Conservation (phyloP, 2,113 vertebrate species). For the Cheirogaleus medius region DNA sequence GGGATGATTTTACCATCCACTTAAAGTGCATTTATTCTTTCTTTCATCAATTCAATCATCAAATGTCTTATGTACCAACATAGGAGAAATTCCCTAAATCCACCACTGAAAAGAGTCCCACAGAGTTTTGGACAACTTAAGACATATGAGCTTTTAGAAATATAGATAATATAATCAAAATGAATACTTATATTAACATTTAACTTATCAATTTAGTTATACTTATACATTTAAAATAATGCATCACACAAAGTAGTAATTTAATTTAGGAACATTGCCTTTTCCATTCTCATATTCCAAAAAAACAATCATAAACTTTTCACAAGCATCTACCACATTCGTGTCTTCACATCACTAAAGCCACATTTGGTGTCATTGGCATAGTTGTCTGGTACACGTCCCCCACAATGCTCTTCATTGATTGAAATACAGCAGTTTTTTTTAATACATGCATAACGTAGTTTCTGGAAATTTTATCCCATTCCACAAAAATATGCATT, state of each 20-base stretch:
- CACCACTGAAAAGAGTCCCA: background rate
- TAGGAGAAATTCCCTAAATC: background rate
- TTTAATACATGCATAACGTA: background rate
- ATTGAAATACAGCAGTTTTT: background rate
- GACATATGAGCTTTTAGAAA: background rate
- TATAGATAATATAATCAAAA: background rate
- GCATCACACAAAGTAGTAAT: background rate
- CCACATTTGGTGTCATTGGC: background rate
- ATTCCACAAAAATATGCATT: background rate
- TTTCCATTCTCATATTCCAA: background rate
- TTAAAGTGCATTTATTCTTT: background rate
- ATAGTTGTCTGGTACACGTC: background rate
- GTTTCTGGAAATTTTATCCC: background rate
- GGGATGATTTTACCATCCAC: background rate
- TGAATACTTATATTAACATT: background rate
- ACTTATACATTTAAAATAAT: background rate
- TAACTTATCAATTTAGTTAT: conserved; percentile 2
- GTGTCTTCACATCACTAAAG: background rate
- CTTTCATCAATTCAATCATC: background rate
- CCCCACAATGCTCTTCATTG: background rate
- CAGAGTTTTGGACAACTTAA: background rate
- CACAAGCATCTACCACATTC: background rate
- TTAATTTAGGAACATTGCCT: conserved; percentile 20
- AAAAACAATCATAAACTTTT: background rate
- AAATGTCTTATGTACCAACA: background rate